Base-by-base conservation (phyloP, 2,888 invertebrate species). In the Orthonychiurus folsomi region DNA sequence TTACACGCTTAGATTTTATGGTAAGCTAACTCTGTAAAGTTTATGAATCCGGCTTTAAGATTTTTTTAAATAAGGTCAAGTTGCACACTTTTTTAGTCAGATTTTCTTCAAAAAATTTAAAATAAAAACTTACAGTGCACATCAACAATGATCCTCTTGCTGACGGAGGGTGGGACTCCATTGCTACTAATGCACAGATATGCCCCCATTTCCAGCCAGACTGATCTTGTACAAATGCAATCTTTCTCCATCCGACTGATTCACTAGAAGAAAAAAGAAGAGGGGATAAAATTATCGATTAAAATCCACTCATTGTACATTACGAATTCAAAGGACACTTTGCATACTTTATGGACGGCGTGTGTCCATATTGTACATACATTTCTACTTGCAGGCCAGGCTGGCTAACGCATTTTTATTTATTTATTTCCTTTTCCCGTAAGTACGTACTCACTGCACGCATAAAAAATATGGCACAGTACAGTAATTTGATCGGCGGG, bases 141-240 rank as follows among this genome's bases (percentile, higher is more conserved):
- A 77, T 91, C 91, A 63, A 91, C 86, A 75, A 88, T 90, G 80
- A 92, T 91, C 76, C 91, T 83, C 80, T 92, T 93, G 79, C 91
- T 91, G 76, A 92, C 91, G 48, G 91, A 90, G 59, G 92, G 92
- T 48, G 92, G 92, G 25, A 92, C 88, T 53, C 89, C 88, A 76
- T 92, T 92, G 75, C 52, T 52, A 24, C 50, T 88, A 75, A 88
- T 89, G 79, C 88, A 85, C 66, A 89, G 83, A 79, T 89, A 89
- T 58, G 88, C 87, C 1, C 88, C 88, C 88, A 89, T 88, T 80
- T 93, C 91, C 63, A 86, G 87, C 75, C 93, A n/a, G 84, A 75
- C 89, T 88, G 79, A 92, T 89, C 80, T 87, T 87, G 75, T 88
- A 87, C 76, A 93, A 80, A 76, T 88, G 88, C 76, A 93, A 81